Evolutionary conservation across 37 sponge, comb jelly and placozoan genomes (phyloP).

Genomic region (Mnemiopsis leidyi): DNA sequence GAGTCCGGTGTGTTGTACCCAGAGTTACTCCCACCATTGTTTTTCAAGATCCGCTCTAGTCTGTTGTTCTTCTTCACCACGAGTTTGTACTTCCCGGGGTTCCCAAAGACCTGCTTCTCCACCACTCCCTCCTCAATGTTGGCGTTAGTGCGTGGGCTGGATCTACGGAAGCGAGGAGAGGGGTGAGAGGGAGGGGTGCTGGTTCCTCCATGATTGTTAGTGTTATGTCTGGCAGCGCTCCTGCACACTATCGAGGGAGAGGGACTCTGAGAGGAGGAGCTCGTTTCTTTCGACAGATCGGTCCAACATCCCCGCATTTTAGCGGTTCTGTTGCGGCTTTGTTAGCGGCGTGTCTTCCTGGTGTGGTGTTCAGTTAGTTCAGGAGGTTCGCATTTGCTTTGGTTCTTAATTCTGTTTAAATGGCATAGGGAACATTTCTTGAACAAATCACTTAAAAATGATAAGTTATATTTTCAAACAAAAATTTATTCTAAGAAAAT

Average conservation of each 20-base stretch:
- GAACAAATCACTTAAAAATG: too few species aligned
- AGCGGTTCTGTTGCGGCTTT: too few species aligned
- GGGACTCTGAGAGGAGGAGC: background rate
- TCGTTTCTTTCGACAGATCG: background rate
- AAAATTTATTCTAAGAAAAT: too few species aligned
- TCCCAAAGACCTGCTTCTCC: background rate
- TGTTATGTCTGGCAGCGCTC: background rate
- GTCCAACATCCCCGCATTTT: conserved; percentile 21
- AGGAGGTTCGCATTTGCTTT: too few species aligned
- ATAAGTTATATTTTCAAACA: too few species aligned
- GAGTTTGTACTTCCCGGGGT: conserved; percentile 23
- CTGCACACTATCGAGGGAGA: background rate
- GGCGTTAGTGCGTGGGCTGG: too few species aligned
- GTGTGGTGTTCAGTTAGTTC: too few species aligned
- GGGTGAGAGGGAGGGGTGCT: background rate
- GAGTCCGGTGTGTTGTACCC: background rate
- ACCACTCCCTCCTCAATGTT: background rate
- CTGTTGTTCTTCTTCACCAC: background rate
- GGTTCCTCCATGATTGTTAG: background rate
- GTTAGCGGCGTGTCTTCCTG: too few species aligned
- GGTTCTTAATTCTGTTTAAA: too few species aligned
- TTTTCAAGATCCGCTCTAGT: background rate
- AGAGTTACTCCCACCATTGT: background rate
- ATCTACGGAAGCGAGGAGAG: background rate
- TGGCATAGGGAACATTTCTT: too few species aligned